These are phyloP conservation scores for Syrista parreyssii DNA, from an alignment of 2,888 invertebrate genomes.

Conservation along the genomic window DNA sequence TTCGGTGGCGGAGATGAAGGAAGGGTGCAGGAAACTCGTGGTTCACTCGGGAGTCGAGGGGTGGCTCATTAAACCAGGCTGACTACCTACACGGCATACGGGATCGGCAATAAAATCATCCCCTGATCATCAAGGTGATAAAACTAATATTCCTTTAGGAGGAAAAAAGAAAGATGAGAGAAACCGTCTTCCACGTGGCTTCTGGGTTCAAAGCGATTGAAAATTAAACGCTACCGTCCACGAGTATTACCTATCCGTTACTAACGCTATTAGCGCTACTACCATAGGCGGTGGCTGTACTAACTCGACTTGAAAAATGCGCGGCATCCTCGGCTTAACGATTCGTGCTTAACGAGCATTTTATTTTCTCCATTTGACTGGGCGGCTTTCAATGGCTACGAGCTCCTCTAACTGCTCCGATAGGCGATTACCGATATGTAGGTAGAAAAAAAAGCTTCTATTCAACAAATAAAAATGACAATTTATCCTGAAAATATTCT, in stretches of 20 bases:
- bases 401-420: neutral
- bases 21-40: slow-evolving; percentile 17
- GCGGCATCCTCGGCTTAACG: neutral
- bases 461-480: neutral
- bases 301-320: neutral
- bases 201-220: slow-evolving; percentile 24
- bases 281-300: neutral
- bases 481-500: neutral
- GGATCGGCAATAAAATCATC: slow-evolving; percentile 60
- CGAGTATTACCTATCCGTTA: neutral
- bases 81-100: slow-evolving; percentile 56
- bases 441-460: neutral
- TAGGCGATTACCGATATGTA: neutral
- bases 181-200: neutral
- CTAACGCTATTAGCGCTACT: neutral
- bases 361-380: neutral
- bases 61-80: slow-evolving; percentile 49
- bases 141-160: slow-evolving; percentile 35
- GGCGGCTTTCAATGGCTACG: neutral
- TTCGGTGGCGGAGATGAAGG: slow-evolving; percentile 32
- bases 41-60: slow-evolving; percentile 8
- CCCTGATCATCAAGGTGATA: slow-evolving; percentile 55
- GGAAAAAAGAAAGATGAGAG: slow-evolving; percentile 5
- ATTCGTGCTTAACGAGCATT: slow-evolving; percentile 1
- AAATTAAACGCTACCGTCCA: slow-evolving; percentile 32